phyloP scores from a whole-genome alignment of 1,140 invertebrate species.

The Bombus fervidus region DNA sequence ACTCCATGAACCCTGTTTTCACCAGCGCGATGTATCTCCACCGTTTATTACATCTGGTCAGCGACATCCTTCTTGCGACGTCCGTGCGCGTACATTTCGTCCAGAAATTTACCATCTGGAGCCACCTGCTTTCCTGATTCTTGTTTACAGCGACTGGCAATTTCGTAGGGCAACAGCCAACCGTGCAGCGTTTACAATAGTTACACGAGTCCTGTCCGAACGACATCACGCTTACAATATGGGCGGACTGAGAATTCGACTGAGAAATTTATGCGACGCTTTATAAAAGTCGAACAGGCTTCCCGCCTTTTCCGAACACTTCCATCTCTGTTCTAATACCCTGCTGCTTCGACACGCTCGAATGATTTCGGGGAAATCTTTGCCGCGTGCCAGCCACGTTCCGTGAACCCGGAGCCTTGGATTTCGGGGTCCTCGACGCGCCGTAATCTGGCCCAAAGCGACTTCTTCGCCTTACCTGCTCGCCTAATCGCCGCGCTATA shows the following conservation, averaged over 20 bases:
- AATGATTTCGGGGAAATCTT: slow-evolving; percentile 61
- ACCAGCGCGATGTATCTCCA: no score
- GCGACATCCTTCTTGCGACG: background rate
- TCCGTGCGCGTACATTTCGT: background rate
- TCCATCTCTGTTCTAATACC: slow-evolving; percentile 54
- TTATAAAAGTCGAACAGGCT: background rate
- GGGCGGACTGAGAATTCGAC: no score
- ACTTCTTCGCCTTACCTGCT: slow-evolving; percentile 1
- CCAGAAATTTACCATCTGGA: slow-evolving; percentile 36
- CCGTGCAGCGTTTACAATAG: background rate
- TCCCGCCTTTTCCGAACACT: slow-evolving; percentile 50
- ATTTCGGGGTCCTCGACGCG: slow-evolving; percentile 13
- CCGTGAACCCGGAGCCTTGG: background rate
- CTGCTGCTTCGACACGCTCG: slow-evolving; percentile 62
- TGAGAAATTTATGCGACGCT: background rate
- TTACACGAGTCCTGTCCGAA: background rate
- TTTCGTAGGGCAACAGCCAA: background rate
- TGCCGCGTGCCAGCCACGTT: background rate
- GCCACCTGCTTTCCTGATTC: slow-evolving; percentile 48
- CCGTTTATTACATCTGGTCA: background rate
- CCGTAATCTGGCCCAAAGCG: background rate
- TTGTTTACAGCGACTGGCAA: slow-evolving; percentile 46
- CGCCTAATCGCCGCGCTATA: slow-evolving; percentile 33
- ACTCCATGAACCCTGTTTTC: no score
- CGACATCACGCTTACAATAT: background rate